Evolutionary conservation across 2,113 vertebrate genomes (phyloP), one percentile per base, ranked within the genome.

Genomic region (Limnothrissa miodon): DNA sequence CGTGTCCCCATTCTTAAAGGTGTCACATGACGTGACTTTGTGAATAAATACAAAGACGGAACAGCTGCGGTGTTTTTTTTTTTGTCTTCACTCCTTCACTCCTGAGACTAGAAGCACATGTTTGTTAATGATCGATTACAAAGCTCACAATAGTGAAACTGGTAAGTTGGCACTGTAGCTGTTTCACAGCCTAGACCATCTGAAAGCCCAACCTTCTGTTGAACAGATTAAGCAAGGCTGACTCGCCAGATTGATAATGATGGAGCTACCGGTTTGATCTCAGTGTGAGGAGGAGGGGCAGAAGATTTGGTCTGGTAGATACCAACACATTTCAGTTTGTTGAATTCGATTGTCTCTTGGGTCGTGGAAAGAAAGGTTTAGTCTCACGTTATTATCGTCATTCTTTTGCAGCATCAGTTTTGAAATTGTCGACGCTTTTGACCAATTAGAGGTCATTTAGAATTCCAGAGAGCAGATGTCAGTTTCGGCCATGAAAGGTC

Each of bases 101-200:
- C 85, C 45, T 86, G 90, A 88, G 90, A 86, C 86, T 89, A 78
- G 0, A 84, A 92, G 89, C 92, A 93, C 90, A 92, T 93, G 92
- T 91, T 92, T 79, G 80, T 92, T 93, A 94, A 93, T 90, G 92
- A 93, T 91, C 90, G 86, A 85, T 90, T 89, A 90, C 91, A 93
- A 92, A 91, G 88, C 86, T 88, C 86, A 88, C 89, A 93, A 91
- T 89, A 66, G 85, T 89, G 87, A 74, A 56, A 83, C 84, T 70
- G 80, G 88, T 90, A 42, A 84, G 90, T 84, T 90, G 90, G 83
- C 82, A 88, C 87, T 90, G 89, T 82, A 84, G 81, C 84, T 66
- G 74, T 90, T 91, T 90, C 66, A 82, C 90, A 82, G 89, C 53
- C 89, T 82, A 86, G 87, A 87, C 83, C 79, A 25, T 86, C 80